These are phyloP conservation scores for Smutsia temminckii DNA, from an alignment of 2,797 vertebrate species.

Conservation along the genomic window DNA sequence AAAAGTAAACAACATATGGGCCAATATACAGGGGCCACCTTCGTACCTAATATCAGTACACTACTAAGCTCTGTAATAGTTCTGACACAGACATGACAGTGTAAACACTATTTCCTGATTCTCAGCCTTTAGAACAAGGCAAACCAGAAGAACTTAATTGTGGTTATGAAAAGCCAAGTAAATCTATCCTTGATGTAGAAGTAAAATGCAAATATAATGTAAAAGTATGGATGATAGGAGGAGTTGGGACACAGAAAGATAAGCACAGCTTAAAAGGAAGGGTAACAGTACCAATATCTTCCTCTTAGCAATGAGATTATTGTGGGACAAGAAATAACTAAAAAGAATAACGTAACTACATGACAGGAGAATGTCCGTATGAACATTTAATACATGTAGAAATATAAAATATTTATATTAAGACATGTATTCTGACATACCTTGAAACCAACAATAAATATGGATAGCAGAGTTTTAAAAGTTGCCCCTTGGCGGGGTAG, in stretches of 20 bases:
- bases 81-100: background rate
- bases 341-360: background rate
- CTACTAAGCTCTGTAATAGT: background rate
- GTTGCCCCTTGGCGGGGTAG: background rate
- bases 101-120: constrained; percentile 20
- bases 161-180: background rate
- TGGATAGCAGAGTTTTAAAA: background rate
- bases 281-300: background rate
- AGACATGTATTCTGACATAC: background rate
- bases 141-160: constrained; percentile 39
- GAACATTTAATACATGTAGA: background rate
- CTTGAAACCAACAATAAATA: background rate
- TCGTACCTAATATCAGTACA: background rate
- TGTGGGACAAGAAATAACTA: background rate
- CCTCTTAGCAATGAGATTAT: background rate
- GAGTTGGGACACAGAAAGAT: background rate
- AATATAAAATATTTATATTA: background rate
- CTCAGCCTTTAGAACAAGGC: background rate
- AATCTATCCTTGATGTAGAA: background rate
- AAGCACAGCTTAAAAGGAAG: background rate
- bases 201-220: background rate
- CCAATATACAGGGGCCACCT: background rate
- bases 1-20: background rate
- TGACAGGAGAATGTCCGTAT: background rate
- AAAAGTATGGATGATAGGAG: background rate